These are phyloP conservation scores for Cryptomyrus ogoouensis DNA, from an alignment of 2,113 vertebrate species.

Conservation along the genomic window DNA sequence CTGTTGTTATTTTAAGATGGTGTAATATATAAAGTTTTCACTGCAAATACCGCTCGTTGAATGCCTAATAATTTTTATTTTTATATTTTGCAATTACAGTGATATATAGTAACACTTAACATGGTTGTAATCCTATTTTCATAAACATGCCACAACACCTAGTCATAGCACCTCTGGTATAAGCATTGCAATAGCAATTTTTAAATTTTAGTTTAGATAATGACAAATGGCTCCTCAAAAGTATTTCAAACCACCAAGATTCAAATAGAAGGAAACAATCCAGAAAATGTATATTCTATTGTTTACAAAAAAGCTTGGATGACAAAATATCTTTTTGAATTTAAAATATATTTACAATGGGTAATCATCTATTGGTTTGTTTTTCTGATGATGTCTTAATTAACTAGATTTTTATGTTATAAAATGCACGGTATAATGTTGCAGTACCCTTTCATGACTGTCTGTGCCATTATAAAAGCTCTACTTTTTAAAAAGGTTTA, in stretches of 20 bases:
- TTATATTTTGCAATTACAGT: not conserved
- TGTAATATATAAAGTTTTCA: too few species aligned
- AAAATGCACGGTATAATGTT: not conserved
- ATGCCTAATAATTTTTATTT: not conserved
- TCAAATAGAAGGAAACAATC: not conserved
- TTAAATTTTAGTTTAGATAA: not conserved
- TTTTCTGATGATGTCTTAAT: not conserved
- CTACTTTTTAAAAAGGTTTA: not conserved
- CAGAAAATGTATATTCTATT: not conserved
- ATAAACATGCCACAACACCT: not conserved
- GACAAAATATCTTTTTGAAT: not conserved
- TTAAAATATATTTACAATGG: not conserved
- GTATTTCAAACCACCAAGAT: not conserved
- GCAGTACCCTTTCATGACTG: not conserved
- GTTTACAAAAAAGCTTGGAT: not conserved
- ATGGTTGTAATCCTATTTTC: not conserved
- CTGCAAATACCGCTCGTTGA: not conserved
- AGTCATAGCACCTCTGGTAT: not conserved
- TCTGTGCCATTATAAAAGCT: not conserved
- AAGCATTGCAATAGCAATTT: not conserved
- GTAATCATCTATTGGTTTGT: not conserved
- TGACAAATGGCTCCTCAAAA: not conserved
- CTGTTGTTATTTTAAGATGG: too few species aligned
- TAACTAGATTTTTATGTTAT: not conserved
- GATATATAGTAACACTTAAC: not conserved